These are phyloP conservation scores for Lycodopsis pacificus DNA, from an alignment of 2,797 vertebrate genomes.

Conservation along the genomic window DNA sequence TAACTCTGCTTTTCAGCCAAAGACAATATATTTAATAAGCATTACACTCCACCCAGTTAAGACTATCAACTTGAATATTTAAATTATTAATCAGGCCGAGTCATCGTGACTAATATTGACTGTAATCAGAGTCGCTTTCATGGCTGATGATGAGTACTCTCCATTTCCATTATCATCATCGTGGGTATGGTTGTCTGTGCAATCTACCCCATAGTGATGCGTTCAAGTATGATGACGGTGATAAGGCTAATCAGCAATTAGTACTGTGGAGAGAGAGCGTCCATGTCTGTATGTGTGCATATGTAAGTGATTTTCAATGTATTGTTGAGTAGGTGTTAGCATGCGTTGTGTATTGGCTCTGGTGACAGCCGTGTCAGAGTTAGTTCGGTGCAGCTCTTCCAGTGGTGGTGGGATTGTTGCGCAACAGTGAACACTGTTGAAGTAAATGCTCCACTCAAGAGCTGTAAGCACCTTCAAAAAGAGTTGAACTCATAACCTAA, in stretches of 20 bases:
- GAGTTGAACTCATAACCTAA: conserved; percentile 13
- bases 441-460: conserved; percentile 2
- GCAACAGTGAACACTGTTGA: conserved; percentile 17
- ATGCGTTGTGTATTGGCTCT: conserved; percentile 28
- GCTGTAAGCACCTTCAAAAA: conserved; percentile 15
- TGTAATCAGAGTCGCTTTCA: conserved; percentile 74
- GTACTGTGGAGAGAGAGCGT: conserved; percentile 25
- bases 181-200: conserved; percentile 67
- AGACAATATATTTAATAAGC: conserved; percentile 23
- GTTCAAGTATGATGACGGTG: conserved; percentile 59
- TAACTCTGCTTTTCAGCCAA: conserved; percentile 20
- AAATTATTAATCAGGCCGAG: conserved; percentile 72
- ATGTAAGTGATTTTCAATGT: conserved; percentile 32
- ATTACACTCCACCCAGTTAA: conserved; percentile 28
- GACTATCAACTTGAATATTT: conserved; percentile 66
- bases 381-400: conserved; percentile 23
- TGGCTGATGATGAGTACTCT: conserved; percentile 71
- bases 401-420: conserved; percentile 6
- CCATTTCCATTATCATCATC: conserved; percentile 70
- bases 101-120: conserved; percentile 73
- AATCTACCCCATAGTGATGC: conserved; percentile 73
- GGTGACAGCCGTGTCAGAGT: conserved; percentile 39
- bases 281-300: conserved; percentile 9
- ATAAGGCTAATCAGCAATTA: conserved; percentile 72
- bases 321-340: conserved; percentile 22